Conservation (phyloP, 2,113 vertebrate genomes). For the Eulemur rufifrons region DNA sequence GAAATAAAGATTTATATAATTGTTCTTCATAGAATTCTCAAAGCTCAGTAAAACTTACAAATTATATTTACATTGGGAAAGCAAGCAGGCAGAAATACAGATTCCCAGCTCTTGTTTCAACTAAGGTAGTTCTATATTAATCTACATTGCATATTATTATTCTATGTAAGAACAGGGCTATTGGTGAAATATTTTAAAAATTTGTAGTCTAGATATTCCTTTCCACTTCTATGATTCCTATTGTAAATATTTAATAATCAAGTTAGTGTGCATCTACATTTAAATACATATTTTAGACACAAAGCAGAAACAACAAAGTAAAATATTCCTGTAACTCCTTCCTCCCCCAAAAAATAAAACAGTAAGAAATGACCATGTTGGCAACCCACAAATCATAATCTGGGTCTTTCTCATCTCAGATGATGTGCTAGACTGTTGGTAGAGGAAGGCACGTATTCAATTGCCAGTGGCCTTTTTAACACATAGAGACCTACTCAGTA, state of each 20-base stretch:
- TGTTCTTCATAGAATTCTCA: neutral
- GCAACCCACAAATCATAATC: neutral
- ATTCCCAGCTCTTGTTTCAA: neutral
- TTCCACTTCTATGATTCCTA: neutral
- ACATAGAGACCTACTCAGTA: neutral
- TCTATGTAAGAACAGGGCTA: neutral
- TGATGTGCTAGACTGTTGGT: neutral
- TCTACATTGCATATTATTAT: neutral
- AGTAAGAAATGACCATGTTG: neutral
- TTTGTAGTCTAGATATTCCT: neutral
- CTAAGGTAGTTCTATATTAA: neutral
- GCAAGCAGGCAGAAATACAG: neutral
- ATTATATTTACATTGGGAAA: neutral
- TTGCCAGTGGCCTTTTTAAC: neutral
- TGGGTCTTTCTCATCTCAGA: neutral
- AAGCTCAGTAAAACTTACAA: neutral
- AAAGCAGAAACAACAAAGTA: neutral
- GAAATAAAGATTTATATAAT: neutral
- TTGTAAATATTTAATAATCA: neutral
- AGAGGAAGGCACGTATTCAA: neutral
- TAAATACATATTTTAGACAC: constrained; percentile 19
- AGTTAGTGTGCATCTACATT: neutral
- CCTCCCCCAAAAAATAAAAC: neutral
- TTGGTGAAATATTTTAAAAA: neutral
- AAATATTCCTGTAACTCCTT: neutral